Conservation (phyloP, 1,140 invertebrate species). For the Drosophila nikananu region DNA sequence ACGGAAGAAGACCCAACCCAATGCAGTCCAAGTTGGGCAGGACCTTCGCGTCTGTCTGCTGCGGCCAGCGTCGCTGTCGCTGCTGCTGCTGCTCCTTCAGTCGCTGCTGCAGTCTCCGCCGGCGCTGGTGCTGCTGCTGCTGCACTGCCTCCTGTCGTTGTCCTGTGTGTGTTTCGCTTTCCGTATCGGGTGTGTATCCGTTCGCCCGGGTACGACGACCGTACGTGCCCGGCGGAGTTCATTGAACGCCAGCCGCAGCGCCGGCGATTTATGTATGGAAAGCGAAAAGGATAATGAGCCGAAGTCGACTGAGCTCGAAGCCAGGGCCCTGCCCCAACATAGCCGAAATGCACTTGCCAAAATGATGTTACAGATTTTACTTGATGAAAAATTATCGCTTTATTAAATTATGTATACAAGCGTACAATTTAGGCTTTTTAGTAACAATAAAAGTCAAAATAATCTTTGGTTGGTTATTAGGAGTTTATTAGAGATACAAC, state of each 20-base stretch:
- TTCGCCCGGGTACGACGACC: constrained; percentile 69
- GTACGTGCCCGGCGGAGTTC: constrained; percentile 80
- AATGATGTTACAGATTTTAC: neutral
- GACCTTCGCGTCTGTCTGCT: constrained; percentile 65
- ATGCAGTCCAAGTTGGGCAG: constrained; percentile 50
- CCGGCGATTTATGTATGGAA: constrained; percentile 83
- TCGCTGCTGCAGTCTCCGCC: constrained; percentile 22
- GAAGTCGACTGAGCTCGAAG: constrained; percentile 35
- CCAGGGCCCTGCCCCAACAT: constrained; percentile 75
- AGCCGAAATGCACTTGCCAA: constrained; percentile 35
- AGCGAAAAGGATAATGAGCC: constrained; percentile 84
- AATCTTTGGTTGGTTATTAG: too few species aligned
- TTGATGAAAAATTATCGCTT: neutral
- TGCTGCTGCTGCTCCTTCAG: constrained; percentile 11
- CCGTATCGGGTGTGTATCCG: constrained; percentile 85
- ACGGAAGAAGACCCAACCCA: constrained; percentile 56
- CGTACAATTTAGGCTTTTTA: neutral
- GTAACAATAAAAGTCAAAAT: neutral
- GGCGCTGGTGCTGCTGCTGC: constrained; percentile 19
- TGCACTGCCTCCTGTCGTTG: constrained; percentile 53
- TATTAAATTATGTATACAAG: too few species aligned
- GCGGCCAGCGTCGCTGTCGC: constrained; percentile 29
- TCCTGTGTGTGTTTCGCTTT: constrained; percentile 84
- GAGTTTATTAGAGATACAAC: neutral
- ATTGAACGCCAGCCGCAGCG: constrained; percentile 71